Base-by-base conservation (phyloP, 2,888 invertebrate species). In the Melanostoma scalare region DNA sequence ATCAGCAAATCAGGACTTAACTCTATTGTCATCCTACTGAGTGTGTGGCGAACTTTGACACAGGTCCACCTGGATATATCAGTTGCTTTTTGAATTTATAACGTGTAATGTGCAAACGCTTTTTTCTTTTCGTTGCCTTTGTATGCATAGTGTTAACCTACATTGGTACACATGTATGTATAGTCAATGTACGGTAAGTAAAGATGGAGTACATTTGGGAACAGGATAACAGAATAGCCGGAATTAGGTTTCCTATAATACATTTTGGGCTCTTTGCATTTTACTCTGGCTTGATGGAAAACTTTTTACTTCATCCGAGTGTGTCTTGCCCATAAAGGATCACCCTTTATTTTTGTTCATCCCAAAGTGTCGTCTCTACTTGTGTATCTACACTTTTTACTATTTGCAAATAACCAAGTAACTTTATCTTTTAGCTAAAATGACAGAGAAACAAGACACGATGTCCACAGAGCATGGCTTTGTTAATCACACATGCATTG, bases 1-100 rank as follows among this genome's bases (percentile, higher is more conserved):
- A 78, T 74, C 78, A 69, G 82, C 40, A 69, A 84, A 78, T 84
- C 82, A 69, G 82, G 69, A 78, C 72, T 69, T 74, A 78, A 73
- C 63, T 82, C 56, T 68, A 84, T 84, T 74, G 63, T 74, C 63
- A 65, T 10, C 33, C 6, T 55, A 30, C 63, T 31, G 55, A 53
- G 60, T 42, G 50, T 68, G 44, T 71, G 31, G 20, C 9, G 74
- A 69, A 68, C 63, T 69, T n/a, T 65, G 78, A 65, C 63, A 58
- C 33, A 52, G 46, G 74, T 82, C 9, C 55, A 20, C 61, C 10
- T 60, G 4, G 35, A 48, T 42, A 48, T 67, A 68, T 68, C 78
- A 63, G 53, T 50, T 58, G 53, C 30, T 44, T 20, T 38, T 38
- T 38, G 36, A 6, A 30, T 50, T n/a, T 74, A 69, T 78, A 42